A percentile compares a stretch with the other conserved stretches of the same genome.
Evolutionary conservation across 2,797 vertebrate genomes (phyloP).

Genomic region (Thaleichthys pacificus): DNA sequence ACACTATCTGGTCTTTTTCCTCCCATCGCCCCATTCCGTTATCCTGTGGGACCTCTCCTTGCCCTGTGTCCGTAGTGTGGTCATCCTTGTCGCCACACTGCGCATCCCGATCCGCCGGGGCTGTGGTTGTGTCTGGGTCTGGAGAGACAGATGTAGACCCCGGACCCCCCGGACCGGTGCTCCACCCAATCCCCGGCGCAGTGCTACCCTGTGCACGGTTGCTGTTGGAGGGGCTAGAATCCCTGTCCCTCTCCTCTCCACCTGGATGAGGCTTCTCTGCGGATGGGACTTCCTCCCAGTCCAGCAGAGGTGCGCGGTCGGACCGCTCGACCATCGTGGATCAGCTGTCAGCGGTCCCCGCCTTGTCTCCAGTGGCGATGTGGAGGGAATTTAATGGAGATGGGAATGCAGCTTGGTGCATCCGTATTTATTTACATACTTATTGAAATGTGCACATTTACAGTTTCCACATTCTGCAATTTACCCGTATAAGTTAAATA

Average conservation of each 20-base stretch:
- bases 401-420: conserved; percentile 56
- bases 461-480: background rate
- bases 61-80: conserved; percentile 48
- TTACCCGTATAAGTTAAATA: background rate
- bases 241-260: conserved; percentile 40
- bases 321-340: conserved; percentile 82
- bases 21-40: conserved; percentile 77
- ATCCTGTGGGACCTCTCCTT: conserved; percentile 52
- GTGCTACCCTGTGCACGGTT: conserved; percentile 28
- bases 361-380: conserved; percentile 58
- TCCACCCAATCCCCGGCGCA: conserved; percentile 65
- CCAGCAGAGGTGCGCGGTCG: conserved; percentile 87
- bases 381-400: conserved; percentile 47
- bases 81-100: conserved; percentile 42
- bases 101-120: conserved; percentile 28
- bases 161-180: conserved; percentile 50
- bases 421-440: conserved; percentile 43
- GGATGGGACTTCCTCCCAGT: conserved; percentile 85
- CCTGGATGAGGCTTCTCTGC: conserved; percentile 60
- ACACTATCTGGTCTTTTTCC: conserved; percentile 87
- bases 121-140: conserved; percentile 31
- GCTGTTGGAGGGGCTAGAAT: conserved; percentile 60
- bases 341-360: conserved; percentile 55
- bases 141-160: conserved; percentile 53
- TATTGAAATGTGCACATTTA: conserved; percentile 18